Evolutionary conservation across 2,888 invertebrate species (phyloP).

Genomic region (Scaptomyza flava): DNA sequence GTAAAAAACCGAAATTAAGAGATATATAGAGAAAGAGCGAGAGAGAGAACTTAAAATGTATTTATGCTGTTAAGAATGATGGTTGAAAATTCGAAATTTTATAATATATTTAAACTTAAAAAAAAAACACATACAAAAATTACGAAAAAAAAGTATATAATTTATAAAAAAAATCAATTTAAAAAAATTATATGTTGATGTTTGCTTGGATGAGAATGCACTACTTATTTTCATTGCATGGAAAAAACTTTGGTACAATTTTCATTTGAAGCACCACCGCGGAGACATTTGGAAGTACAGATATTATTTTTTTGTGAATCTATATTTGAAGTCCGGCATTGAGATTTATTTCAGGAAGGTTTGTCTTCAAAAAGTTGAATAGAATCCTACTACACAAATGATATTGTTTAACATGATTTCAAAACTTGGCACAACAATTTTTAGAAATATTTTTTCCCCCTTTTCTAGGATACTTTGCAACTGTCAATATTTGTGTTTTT

Average conservation of each 20-base stretch:
- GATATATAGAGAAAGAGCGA: slow-evolving; percentile 20
- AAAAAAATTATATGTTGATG: slow-evolving; percentile 74
- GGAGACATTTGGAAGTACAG: too few relatives aligned
- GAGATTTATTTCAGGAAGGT: background rate
- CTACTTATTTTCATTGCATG: slow-evolving; percentile 64
- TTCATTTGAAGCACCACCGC: background rate
- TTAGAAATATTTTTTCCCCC: too few relatives aligned
- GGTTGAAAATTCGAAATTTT: slow-evolving; percentile 70
- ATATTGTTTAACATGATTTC: too few relatives aligned
- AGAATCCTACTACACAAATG: too few relatives aligned
- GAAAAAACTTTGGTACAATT: slow-evolving; percentile 13
- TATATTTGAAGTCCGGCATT: background rate
- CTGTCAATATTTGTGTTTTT: too few relatives aligned
- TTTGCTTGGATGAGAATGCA: slow-evolving; percentile 65
- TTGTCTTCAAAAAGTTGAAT: background rate
- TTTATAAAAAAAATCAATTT: slow-evolving; percentile 58
- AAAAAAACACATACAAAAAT: slow-evolving; percentile 50
- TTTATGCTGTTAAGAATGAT: slow-evolving; percentile 64
- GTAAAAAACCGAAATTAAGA: slow-evolving; percentile 23
- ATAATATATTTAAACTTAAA: slow-evolving; percentile 55
- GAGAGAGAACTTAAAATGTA: slow-evolving; percentile 43
- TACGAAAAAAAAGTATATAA: slow-evolving; percentile 66
- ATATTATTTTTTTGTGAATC: too few relatives aligned
- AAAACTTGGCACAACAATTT: too few relatives aligned
- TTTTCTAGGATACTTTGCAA: too few relatives aligned